A percentile compares a stretch with the other conserved stretches of the same genome.
Evolutionary conservation across 2,113 vertebrate species (phyloP).

Genomic region (Cyphomyrus discorhynchus): DNA sequence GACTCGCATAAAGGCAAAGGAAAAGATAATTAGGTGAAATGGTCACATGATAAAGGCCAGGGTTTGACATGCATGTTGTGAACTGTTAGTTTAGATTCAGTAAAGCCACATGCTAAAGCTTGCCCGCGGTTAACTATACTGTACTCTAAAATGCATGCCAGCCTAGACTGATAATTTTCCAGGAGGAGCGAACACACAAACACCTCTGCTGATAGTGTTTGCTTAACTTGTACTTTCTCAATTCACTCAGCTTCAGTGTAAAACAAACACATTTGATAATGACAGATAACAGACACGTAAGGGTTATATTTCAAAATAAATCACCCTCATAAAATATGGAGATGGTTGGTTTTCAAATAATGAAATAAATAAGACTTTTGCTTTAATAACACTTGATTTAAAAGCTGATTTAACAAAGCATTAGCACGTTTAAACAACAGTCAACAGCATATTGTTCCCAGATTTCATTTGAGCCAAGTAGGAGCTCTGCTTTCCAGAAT

Average conservation of each 20-base stretch:
- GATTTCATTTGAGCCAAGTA: not conserved
- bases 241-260: not conserved
- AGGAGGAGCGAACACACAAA: not conserved
- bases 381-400: not conserved
- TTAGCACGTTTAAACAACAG: not conserved
- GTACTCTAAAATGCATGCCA: not conserved
- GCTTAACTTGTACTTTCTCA: not conserved
- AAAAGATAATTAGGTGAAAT: not conserved
- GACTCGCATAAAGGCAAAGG: not conserved
- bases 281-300: not conserved
- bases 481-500: not conserved
- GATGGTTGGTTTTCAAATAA: not conserved
- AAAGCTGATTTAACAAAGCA: not conserved
- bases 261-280: not conserved
- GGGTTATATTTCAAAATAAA: not conserved
- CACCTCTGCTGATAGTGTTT: not conserved
- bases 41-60: not conserved
- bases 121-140: not conserved
- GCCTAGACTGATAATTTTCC: not conserved
- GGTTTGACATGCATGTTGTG: not conserved
- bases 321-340: not conserved
- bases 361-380: not conserved
- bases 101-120: not conserved
- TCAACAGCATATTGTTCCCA: not conserved
- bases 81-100: not conserved